Conservation (phyloP, 2,113 vertebrate species). For the Oplegnathus fasciatus region DNA sequence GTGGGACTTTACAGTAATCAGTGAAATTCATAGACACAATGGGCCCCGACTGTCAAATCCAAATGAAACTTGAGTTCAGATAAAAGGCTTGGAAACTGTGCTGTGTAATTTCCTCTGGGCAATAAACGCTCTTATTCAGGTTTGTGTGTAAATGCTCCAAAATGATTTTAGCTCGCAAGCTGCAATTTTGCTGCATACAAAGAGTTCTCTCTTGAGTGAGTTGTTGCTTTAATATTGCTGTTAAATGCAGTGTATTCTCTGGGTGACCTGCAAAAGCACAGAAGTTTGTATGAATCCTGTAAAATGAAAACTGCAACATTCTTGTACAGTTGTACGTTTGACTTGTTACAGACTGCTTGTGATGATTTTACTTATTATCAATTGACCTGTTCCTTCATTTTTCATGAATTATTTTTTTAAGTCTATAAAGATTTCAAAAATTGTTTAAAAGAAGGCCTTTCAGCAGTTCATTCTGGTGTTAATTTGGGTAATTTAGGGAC, state of each 20-base stretch:
- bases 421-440: too few species aligned
- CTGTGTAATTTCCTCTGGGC: constrained; percentile 36
- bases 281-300: neutral
- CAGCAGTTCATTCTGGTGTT: neutral
- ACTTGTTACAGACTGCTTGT: too few species aligned
- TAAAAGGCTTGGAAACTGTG: constrained; percentile 19
- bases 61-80: constrained; percentile 22
- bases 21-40: constrained; percentile 14
- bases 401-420: too few species aligned
- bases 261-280: neutral
- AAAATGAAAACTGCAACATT: too few species aligned
- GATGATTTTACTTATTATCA: too few species aligned
- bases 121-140: constrained; percentile 47
- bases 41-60: constrained; percentile 32
- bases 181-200: neutral
- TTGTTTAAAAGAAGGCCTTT: neutral
- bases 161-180: constrained; percentile 21
- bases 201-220: neutral
- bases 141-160: constrained; percentile 41
- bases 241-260: neutral
- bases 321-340: too few species aligned
- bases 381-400: too few species aligned
- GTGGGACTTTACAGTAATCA: constrained; percentile 33
- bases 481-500: neutral
- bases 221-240: neutral